A percentile compares a stretch with the other conserved stretches of the same genome.
These are phyloP conservation scores for Gryllus bimaculatus DNA, from an alignment of 1,140 invertebrate species.

Conservation along the genomic window DNA sequence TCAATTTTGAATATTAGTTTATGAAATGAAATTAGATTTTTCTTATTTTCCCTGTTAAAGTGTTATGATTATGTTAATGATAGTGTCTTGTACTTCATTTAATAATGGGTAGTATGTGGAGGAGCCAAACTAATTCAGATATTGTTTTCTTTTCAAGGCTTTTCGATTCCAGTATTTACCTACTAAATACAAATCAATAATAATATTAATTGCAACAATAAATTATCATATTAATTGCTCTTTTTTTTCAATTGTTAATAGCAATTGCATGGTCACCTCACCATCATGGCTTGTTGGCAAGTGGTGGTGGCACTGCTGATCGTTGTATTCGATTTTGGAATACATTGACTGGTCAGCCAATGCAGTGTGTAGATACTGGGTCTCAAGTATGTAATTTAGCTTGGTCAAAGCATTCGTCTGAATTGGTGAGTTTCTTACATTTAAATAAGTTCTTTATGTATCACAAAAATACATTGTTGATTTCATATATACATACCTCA, in stretches of 20 bases:
- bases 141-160: too few species aligned
- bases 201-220: too few species aligned
- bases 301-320: slow-evolving; percentile 97
- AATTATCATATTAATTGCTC: too few species aligned
- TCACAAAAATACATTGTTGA: not conserved
- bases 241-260: slow-evolving; percentile 14
- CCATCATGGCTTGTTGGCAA: slow-evolving; percentile 94
- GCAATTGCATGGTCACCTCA: slow-evolving; percentile 99
- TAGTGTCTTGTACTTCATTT: too few species aligned
- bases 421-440: slow-evolving; percentile 57
- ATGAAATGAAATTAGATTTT: too few species aligned
- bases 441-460: not conserved
- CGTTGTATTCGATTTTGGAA: slow-evolving; percentile 99
- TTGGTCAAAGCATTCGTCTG: slow-evolving; percentile 98
- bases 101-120: too few species aligned
- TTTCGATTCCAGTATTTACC: too few species aligned
- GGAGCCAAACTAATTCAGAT: too few species aligned
- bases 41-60: too few species aligned
- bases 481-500: not conserved
- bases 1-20: too few species aligned
- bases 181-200: too few species aligned
- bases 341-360: slow-evolving; percentile 95
- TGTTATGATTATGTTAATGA: too few species aligned
- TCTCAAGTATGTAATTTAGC: slow-evolving; percentile 96
- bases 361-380: slow-evolving; percentile 97